Conservation (phyloP, 2,797 vertebrate genomes). For the Sarcophilus harrisii region DNA sequence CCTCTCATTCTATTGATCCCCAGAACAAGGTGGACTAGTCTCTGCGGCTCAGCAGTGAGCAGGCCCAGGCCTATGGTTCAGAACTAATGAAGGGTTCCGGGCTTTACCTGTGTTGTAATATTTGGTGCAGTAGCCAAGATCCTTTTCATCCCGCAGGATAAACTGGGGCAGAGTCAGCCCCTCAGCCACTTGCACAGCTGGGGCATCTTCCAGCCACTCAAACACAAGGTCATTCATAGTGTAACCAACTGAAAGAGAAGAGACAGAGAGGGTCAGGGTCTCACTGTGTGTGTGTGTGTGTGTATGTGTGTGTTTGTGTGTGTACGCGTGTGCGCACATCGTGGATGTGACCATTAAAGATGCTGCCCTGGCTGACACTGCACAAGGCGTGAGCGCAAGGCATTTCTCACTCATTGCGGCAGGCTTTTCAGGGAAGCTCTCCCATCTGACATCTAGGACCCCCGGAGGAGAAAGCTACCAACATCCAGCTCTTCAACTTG, state of each 20-base stretch:
- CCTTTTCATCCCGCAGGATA: constrained; percentile 94
- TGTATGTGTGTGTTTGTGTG: neutral
- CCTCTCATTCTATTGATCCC: neutral
- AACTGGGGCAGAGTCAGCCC: constrained; percentile 96
- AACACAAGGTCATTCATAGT: constrained; percentile 98
- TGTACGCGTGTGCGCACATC: neutral
- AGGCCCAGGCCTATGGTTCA: constrained; percentile 15
- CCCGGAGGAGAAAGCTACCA: constrained; percentile 34
- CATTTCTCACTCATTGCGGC: constrained; percentile 7
- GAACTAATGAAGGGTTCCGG: neutral
- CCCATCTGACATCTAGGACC: constrained; percentile 3
- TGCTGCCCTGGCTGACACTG: constrained; percentile 70
- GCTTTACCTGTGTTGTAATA: constrained; percentile 94
- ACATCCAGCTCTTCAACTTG: constrained; percentile 21
- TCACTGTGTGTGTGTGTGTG: constrained; percentile 14
- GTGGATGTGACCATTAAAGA: constrained; percentile 40
- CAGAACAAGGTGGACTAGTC: neutral
- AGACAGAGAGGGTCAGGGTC: constrained; percentile 32
- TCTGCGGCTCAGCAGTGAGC: neutral
- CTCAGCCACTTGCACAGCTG: constrained; percentile 95
- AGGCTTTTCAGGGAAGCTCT: constrained; percentile 24
- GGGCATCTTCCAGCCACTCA: constrained; percentile 93
- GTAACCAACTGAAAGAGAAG: constrained; percentile 91
- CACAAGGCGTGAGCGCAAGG: constrained; percentile 42
- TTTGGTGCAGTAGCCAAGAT: constrained; percentile 96